phyloP scores from a whole-genome alignment of 2,113 vertebrate genomes.

The Sorex araneus region DNA sequence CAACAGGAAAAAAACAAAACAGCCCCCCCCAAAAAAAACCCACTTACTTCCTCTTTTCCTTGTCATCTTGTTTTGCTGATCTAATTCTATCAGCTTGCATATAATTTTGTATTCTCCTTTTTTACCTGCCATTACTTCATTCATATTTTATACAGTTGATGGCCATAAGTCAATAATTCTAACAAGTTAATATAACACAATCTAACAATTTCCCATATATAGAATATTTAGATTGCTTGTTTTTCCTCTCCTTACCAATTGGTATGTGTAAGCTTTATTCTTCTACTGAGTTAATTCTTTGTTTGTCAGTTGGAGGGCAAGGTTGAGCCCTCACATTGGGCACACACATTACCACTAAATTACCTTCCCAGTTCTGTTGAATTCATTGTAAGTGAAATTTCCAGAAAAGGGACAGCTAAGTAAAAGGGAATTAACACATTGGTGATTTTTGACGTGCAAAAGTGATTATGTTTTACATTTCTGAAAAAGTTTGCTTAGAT shows the following conservation, averaged over 20 bases:
- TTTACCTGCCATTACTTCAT: not conserved
- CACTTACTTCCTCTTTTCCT: constrained; percentile 14
- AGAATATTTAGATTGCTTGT: constrained; percentile 39
- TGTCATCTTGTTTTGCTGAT: constrained; percentile 3
- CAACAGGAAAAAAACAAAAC: too few relatives aligned
- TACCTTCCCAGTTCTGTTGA: too few relatives aligned
- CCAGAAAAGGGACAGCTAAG: not conserved
- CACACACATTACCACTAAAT: too few relatives aligned
- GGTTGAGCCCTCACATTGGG: too few relatives aligned
- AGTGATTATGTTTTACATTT: constrained; percentile 49
- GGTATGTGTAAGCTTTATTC: not conserved
- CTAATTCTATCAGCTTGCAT: constrained; percentile 22
- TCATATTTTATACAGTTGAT: constrained; percentile 16
- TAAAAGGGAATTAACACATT: constrained; percentile 6
- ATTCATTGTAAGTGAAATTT: constrained; percentile 18
- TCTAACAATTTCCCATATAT: not conserved
- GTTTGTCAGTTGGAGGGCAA: not conserved
- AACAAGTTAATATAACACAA: constrained; percentile 33
- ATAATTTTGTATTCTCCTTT: constrained; percentile 2
- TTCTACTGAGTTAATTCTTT: constrained; percentile 50
- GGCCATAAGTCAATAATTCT: constrained; percentile 25
- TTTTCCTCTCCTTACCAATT: not conserved
- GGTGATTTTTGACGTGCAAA: constrained; percentile 1
- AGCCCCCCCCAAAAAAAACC: not conserved
- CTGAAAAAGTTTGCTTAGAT: constrained; percentile 14